Percentiles rank a stretch among this genome's conserved stretches.
phyloP scores from a whole-genome alignment of 2,797 vertebrate genomes.

The Cuculus canorus region DNA sequence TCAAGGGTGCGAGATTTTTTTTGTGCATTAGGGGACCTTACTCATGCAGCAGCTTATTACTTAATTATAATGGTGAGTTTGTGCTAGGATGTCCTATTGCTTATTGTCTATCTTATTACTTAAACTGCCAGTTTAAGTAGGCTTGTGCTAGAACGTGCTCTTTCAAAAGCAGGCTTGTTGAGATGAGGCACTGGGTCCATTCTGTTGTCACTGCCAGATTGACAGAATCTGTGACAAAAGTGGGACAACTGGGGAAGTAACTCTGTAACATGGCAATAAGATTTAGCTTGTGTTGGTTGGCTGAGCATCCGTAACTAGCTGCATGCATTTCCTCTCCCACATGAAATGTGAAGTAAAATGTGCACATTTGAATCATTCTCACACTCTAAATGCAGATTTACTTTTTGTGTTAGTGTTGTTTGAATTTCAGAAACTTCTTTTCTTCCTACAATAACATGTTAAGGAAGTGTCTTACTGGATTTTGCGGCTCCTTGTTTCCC shows the following conservation, averaged over 20 bases:
- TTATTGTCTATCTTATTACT: background rate
- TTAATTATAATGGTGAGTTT: background rate
- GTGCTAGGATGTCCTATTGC: background rate
- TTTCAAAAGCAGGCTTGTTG: background rate
- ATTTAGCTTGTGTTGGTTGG: background rate
- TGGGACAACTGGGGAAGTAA: background rate
- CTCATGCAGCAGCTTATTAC: background rate
- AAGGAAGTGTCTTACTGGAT: fast-evolving
- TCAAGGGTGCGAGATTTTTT: background rate
- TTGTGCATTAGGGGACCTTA: background rate
- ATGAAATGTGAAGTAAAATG: background rate
- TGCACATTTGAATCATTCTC: background rate
- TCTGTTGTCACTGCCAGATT: background rate
- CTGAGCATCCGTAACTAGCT: background rate
- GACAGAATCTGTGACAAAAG: background rate
- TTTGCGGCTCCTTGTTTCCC: background rate
- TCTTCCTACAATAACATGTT: background rate
- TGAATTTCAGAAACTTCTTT: background rate
- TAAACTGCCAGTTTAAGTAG: background rate
- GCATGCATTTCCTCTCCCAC: background rate
- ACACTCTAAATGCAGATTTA: background rate
- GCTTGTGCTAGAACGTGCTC: background rate
- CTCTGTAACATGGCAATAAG: background rate
- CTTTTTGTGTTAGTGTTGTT: background rate
- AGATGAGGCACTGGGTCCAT: background rate